Conservation (phyloP, 2,888 invertebrate species). For the Acanthopleura granulata region DNA sequence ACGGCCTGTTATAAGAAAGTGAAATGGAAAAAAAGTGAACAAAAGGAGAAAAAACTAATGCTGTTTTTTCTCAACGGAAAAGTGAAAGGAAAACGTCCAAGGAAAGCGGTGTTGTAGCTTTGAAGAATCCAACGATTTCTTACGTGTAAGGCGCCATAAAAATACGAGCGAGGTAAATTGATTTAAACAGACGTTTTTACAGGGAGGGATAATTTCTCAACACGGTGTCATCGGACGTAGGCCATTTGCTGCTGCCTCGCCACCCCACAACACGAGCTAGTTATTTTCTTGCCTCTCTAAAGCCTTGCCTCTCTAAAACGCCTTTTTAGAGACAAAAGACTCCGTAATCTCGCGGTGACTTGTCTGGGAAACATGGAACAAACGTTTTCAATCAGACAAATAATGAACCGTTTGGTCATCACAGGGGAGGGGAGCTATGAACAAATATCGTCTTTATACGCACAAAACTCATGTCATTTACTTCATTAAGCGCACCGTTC, state of each 20-base stretch:
- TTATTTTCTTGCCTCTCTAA: not conserved
- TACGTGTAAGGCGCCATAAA: too few relatives aligned
- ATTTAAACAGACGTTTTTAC: not conserved
- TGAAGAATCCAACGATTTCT: too few relatives aligned
- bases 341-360: not conserved
- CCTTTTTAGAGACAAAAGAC: constrained; percentile 12
- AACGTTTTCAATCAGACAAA: constrained; percentile 20
- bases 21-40: too few relatives aligned
- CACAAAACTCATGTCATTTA: constrained; percentile 13
- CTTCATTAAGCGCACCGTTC: constrained; percentile 7
- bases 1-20: too few relatives aligned
- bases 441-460: constrained; percentile 11
- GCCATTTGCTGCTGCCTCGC: not conserved
- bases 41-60: too few relatives aligned
- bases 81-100: too few relatives aligned
- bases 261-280: not conserved
- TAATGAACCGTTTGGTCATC: constrained; percentile 14
- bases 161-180: not conserved
- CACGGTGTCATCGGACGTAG: not conserved
- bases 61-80: too few relatives aligned
- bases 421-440: not conserved
- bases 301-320: too few relatives aligned
- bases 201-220: not conserved
- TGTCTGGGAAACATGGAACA: constrained; percentile 10
- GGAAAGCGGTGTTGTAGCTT: too few relatives aligned